phyloP scores from a whole-genome alignment of 2,888 invertebrate genomes.

The Colletes collaris region DNA sequence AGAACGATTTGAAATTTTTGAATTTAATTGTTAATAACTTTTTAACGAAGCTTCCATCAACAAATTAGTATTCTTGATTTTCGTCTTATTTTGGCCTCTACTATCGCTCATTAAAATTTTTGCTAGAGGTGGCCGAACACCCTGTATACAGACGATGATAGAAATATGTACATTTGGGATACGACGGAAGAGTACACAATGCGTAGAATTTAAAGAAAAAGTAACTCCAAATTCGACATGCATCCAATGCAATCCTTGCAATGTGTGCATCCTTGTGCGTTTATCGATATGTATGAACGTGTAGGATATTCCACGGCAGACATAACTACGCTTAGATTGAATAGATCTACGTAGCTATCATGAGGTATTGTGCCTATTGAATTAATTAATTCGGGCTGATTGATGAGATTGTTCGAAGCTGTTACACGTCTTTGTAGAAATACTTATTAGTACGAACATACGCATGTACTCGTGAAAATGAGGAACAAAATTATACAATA shows the following conservation, averaged over 20 bases:
- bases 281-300: not conserved
- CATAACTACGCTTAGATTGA: slow-evolving; percentile 48
- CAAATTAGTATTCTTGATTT: too few relatives aligned
- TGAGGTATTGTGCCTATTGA: slow-evolving; percentile 38
- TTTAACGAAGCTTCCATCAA: too few relatives aligned
- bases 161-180: slow-evolving; percentile 29
- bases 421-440: slow-evolving; percentile 10
- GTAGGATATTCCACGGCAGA: slow-evolving; percentile 6
- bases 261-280: not conserved
- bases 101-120: too few relatives aligned
- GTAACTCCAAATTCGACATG: slow-evolving; percentile 41
- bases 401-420: slow-evolving; percentile 28
- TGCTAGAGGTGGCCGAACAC: too few relatives aligned
- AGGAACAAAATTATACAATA: not conserved
- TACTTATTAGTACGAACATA: slow-evolving; percentile 10
- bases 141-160: slow-evolving; percentile 24
- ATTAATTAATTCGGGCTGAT: slow-evolving; percentile 47
- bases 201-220: slow-evolving; percentile 45
- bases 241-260: not conserved
- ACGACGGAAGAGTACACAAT: slow-evolving; percentile 30
- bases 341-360: slow-evolving; percentile 46
- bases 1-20: too few relatives aligned
- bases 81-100: too few relatives aligned
- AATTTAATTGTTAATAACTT: too few relatives aligned
- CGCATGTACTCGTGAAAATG: not conserved